phyloP scores from a whole-genome alignment of 1,140 invertebrate genomes.

The Drosophila melanica region DNA sequence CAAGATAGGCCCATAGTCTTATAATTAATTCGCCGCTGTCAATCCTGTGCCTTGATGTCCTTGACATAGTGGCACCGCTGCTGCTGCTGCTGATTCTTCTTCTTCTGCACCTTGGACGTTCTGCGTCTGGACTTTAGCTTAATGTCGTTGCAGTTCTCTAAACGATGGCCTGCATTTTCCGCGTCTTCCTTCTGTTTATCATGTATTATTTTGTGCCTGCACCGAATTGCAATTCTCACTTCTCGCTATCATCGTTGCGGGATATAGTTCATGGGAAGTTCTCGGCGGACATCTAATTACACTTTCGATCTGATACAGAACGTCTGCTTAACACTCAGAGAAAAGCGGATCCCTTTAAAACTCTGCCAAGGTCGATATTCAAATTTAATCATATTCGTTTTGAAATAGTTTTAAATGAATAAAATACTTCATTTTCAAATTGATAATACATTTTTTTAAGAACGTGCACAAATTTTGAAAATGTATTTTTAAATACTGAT shows the following conservation, averaged over 20 bases:
- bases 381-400: too few species aligned
- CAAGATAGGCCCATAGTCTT: background rate
- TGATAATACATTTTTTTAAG: too few species aligned
- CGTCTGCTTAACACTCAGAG: background rate
- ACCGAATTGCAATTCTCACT: slow-evolving; percentile 9
- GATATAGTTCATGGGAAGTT: slow-evolving; percentile 15
- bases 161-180: slow-evolving; percentile 38
- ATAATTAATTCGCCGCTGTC: background rate
- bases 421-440: too few species aligned
- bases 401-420: too few species aligned
- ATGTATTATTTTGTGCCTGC: slow-evolving; percentile 19
- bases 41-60: background rate
- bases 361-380: too few species aligned
- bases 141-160: slow-evolving; percentile 17
- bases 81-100: background rate
- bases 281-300: background rate
- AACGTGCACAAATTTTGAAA: too few species aligned
- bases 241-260: slow-evolving; percentile 35
- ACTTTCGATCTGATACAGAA: background rate
- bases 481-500: too few species aligned
- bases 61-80: background rate
- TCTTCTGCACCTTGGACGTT: background rate
- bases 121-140: slow-evolving; percentile 13
- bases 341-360: too few species aligned
- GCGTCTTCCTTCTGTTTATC: background rate